phyloP scores from a whole-genome alignment of 2,888 invertebrate species.

The Synergus japonicus region DNA sequence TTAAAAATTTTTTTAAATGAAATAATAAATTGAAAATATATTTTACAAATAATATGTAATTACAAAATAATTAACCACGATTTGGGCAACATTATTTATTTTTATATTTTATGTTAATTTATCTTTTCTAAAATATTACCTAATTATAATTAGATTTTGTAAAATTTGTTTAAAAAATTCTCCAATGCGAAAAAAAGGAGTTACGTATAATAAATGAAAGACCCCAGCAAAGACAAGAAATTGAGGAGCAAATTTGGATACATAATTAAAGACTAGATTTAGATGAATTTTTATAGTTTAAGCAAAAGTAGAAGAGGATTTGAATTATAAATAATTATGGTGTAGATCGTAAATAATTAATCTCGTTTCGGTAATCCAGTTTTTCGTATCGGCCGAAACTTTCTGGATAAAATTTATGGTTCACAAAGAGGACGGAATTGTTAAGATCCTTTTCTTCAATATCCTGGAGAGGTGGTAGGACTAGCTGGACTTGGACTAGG shows the following conservation, averaged over 20 bases:
- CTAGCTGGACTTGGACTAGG: slow-evolving; percentile 65
- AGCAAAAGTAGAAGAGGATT: background rate
- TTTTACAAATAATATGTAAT: no score
- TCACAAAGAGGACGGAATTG: slow-evolving; percentile 7
- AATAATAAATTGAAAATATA: no score
- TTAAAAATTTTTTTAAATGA: no score
- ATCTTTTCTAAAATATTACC: no score
- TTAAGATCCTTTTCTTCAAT: slow-evolving; percentile 8
- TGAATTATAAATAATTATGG: background rate
- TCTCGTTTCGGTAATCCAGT: background rate
- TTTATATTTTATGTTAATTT: no score
- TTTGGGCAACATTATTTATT: no score
- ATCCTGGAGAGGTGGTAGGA: slow-evolving; percentile 67
- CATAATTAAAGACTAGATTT: no score
- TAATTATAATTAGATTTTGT: no score
- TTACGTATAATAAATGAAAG: no score
- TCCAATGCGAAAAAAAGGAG: background rate
- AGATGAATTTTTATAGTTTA: background rate
- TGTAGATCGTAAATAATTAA: background rate
- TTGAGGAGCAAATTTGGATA: background rate
- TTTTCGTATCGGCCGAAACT: background rate
- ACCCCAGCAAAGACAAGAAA: no score
- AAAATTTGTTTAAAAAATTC: background rate
- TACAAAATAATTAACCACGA: no score
- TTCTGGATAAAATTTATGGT: background rate